phyloP scores from a whole-genome alignment of 2,113 vertebrate genomes.

The Tapirus terrestris region DNA sequence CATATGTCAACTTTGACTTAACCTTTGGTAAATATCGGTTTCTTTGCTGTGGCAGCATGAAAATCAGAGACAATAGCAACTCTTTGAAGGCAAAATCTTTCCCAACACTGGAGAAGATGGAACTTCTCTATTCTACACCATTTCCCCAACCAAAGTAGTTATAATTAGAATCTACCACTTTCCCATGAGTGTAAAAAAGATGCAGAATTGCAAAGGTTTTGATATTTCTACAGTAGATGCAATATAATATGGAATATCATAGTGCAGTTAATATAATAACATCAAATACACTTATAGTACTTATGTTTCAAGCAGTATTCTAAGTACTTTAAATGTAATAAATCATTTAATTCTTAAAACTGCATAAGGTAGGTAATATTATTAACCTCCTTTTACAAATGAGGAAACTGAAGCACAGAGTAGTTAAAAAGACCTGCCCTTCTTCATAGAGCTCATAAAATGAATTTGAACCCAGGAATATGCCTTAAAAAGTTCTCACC shows the following conservation, averaged over 20 bases:
- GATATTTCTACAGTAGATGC: neutral
- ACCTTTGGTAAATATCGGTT: neutral
- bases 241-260: neutral
- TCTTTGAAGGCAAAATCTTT: neutral
- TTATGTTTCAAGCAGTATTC: neutral
- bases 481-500: neutral
- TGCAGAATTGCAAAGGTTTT: neutral
- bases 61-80: neutral
- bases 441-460: neutral
- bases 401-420: neutral
- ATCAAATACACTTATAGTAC: neutral
- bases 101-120: neutral
- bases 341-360: neutral
- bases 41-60: neutral
- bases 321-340: neutral
- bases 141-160: neutral
- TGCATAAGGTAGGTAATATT: neutral
- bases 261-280: neutral
- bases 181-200: neutral
- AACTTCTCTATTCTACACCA: neutral
- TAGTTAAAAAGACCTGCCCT: neutral
- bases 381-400: neutral
- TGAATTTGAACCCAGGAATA: neutral
- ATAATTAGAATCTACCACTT: neutral
- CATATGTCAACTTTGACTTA: neutral